Percentiles rank a stretch among this genome's conserved stretches.
phyloP scores from a whole-genome alignment of 2,797 vertebrate genomes.

The Scolopax rusticola region DNA sequence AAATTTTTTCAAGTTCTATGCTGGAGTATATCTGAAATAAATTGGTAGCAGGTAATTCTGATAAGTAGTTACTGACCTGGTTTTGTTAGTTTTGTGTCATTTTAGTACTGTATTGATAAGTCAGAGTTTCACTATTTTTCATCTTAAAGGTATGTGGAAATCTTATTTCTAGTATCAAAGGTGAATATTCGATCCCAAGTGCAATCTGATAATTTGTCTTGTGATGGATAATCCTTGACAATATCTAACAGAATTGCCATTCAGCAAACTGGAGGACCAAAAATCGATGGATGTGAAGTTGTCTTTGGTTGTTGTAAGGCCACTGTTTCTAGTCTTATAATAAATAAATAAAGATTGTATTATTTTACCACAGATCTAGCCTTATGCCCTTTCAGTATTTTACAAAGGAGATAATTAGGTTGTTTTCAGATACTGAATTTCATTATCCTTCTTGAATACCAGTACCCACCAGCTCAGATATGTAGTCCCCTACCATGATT shows the following conservation, averaged over 20 bases:
- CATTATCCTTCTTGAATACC: neutral
- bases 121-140: neutral
- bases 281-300: neutral
- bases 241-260: neutral
- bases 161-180: neutral
- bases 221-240: neutral
- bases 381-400: neutral
- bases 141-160: neutral
- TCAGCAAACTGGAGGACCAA: neutral
- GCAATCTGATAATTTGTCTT: neutral
- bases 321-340: neutral
- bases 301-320: neutral
- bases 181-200: neutral
- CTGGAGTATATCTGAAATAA: neutral
- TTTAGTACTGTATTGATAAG: neutral
- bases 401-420: neutral
- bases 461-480: neutral
- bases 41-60: neutral
- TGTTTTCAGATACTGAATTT: neutral
- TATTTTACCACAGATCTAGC: neutral
- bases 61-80: neutral
- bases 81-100: neutral
- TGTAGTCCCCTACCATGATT: neutral
- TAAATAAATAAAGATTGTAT: neutral
- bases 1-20: neutral